Conservation (phyloP, 2,113 vertebrate species). For the Oenanthe melanoleuca region DNA sequence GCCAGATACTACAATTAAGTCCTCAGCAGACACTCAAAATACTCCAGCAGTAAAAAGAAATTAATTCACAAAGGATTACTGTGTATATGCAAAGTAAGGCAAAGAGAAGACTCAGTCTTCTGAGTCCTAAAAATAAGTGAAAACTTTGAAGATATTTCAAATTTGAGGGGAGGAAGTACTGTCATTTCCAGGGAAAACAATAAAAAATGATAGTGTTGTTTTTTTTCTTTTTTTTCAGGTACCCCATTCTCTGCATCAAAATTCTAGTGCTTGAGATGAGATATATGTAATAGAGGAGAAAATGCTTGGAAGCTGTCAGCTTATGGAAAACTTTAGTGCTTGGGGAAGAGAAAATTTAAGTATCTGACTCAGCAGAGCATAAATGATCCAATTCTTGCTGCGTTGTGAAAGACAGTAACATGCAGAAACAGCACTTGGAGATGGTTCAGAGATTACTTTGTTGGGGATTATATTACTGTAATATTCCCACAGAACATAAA, state of each 20-base stretch:
- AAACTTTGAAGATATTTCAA: not conserved
- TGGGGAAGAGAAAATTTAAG: constrained; percentile 37
- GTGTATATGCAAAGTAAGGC: not conserved
- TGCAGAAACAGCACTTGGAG: constrained; percentile 58
- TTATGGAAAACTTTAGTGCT: not conserved
- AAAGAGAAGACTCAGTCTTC: not conserved
- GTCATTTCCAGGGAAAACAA: not conserved
- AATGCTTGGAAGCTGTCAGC: not conserved
- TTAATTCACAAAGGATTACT: not conserved
- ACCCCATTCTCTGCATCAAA: not conserved
- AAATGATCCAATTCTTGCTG: constrained; percentile 37
- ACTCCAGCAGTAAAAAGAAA: not conserved
- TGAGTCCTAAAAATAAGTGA: not conserved
- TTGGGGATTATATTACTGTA: not conserved
- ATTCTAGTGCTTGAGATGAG: not conserved
- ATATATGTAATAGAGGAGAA: not conserved
- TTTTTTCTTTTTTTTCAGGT: not conserved
- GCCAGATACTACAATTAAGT: not conserved
- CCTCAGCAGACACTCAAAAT: not conserved
- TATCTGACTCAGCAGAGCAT: constrained; percentile 59
- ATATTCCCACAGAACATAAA: constrained; percentile 51
- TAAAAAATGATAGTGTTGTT: not conserved
- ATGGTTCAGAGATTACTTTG: constrained; percentile 44
- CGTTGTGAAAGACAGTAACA: constrained; percentile 51
- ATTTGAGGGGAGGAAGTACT: not conserved